Evolutionary conservation across 2,888 invertebrate species (phyloP), one percentile per base, ranked within the genome.

Genomic region (Eledona agricola): DNA sequence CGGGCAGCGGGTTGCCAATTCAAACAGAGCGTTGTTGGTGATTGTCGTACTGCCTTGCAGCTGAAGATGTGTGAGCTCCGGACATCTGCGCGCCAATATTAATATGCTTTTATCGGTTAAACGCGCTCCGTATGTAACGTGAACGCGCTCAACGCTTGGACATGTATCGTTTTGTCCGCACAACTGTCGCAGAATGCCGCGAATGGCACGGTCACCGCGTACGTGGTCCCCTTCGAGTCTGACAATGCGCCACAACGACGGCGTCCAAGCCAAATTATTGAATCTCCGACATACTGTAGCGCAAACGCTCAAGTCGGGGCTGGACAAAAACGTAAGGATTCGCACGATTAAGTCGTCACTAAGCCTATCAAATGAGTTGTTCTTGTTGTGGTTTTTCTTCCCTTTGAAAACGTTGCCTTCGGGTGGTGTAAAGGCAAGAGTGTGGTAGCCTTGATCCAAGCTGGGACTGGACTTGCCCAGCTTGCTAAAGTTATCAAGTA

Each of bases 371-470:
- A 86, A 86, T 3, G 71, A 76, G 46, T 80, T 82, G 67, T 72
- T 74, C 55, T 68, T 71, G 25, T 63, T 58, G 9, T 66, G 65
- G 50, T 66, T 67, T 38, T 63, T 65, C 60, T 71, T 70, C 9
- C 69, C 71, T 58, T 73, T 72, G 57, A 68, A 72, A 4, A 70
- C 58, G 47, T 71, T 71, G 10, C 71, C 73, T 35, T 76, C 76
- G 13, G 81, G 80, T 63, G 81, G 81, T 28, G 83, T 81, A 10
- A 83, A 81, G 0, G 88, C 86, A 49, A 90, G 76, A 3, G 90
- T 90, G 65, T 90, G 90, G 77, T 90, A 90, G 1, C 90, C 90
- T 73, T 90, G 89, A 75, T 90, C 90, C 23, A 89, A 78, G 67
- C 84, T 87, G 25, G 89, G 86, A 67, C 84, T 84, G 57, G 81